phyloP scores from a whole-genome alignment of 2,797 vertebrate species.

The Hydrophis major region DNA sequence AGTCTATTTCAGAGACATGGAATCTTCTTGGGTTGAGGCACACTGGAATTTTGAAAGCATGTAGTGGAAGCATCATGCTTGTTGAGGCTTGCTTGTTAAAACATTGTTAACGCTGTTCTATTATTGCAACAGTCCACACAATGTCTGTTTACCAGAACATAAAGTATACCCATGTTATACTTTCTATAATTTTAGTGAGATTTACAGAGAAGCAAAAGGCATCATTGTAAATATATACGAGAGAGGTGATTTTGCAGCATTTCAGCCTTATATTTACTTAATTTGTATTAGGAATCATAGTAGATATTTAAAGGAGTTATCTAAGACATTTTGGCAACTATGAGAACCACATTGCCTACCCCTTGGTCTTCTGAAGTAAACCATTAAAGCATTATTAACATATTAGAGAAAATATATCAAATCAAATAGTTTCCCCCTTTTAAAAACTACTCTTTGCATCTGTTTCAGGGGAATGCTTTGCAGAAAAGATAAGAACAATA shows the following conservation, averaged over 20 bases:
- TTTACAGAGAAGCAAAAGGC: not conserved
- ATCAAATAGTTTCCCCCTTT: conserved; percentile 25
- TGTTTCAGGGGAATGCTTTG: conserved; percentile 42
- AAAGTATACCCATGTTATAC: not conserved
- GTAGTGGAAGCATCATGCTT: not conserved
- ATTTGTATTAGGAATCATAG: not conserved
- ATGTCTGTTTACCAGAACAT: not conserved
- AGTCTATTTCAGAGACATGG: not conserved
- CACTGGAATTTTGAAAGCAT: not conserved
- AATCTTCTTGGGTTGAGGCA: not conserved
- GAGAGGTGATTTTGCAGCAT: not conserved
- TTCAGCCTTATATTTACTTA: not conserved
- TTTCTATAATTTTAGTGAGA: not conserved
- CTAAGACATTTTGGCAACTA: not conserved
- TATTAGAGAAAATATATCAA: not conserved
- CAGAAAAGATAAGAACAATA: not conserved
- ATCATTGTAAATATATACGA: not conserved
- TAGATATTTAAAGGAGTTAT: not conserved
- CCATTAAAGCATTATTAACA: not conserved
- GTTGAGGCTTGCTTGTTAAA: not conserved
- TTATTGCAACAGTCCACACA: not conserved
- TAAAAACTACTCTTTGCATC: conserved; percentile 4
- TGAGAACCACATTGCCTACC: not conserved
- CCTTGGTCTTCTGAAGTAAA: not conserved
- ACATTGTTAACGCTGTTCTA: not conserved